phyloP scores from a whole-genome alignment of 2,797 vertebrate genomes.

The Typhlichthys subterraneus region DNA sequence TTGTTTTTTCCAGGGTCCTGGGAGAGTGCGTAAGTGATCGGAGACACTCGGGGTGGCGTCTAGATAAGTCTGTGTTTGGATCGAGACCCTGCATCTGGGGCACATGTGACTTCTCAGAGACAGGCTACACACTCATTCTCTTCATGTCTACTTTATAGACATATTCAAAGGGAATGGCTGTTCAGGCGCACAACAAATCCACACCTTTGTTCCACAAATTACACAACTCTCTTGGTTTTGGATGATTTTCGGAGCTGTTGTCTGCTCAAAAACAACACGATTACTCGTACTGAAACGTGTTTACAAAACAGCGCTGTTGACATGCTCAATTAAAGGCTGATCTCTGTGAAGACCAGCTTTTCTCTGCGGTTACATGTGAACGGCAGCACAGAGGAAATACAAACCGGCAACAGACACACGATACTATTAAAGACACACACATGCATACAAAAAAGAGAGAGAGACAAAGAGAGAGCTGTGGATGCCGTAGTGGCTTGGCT shows the following conservation, averaged over 20 bases:
- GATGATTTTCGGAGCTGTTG: constrained; percentile 19
- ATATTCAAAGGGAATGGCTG: constrained; percentile 20
- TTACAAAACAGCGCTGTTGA: constrained; percentile 45
- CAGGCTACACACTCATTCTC: constrained; percentile 26
- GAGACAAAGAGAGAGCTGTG: constrained; percentile 44
- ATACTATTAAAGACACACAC: constrained; percentile 34
- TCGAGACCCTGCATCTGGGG: constrained; percentile 72
- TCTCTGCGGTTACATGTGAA: constrained; percentile 52
- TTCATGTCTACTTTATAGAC: constrained; percentile 2
- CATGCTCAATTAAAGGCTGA: constrained; percentile 46
- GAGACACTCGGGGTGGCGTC: constrained; percentile 71
- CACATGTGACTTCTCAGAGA: constrained; percentile 69
- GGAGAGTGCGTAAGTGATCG: constrained; percentile 69
- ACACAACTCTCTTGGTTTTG: constrained; percentile 8
- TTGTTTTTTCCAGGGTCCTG: constrained; percentile 70
- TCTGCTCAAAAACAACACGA: constrained; percentile 25
- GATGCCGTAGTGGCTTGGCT: constrained; percentile 49
- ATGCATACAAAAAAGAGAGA: constrained; percentile 28
- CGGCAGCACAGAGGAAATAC: constrained; percentile 31
- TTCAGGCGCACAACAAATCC: constrained; percentile 30
- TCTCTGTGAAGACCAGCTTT: constrained; percentile 32
- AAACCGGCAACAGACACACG: constrained; percentile 52
- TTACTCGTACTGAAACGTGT: constrained; percentile 42
- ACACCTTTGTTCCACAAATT: constrained; percentile 9
- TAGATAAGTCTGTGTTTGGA: constrained; percentile 70